Percentiles rank a stretch among this genome's conserved stretches.
Conservation (phyloP, 2,797 vertebrate genomes). For the Eupleurogrammus muticus region DNA sequence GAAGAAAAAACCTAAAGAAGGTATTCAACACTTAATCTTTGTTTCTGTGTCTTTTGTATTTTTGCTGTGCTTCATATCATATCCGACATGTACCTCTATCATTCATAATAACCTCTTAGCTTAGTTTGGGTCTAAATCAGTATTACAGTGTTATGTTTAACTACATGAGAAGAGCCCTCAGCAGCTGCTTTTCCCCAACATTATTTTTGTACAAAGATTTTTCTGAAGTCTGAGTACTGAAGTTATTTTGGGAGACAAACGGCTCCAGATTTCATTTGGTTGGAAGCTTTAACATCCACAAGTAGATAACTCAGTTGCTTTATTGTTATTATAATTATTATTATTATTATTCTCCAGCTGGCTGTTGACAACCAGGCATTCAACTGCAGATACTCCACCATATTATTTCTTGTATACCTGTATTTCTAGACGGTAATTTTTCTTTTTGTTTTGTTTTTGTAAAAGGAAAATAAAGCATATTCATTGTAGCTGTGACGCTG, state of each 20-base stretch:
- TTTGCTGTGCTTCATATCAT: slow-evolving; percentile 86
- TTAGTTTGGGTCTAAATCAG: slow-evolving; percentile 83
- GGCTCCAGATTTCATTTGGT: slow-evolving; percentile 83
- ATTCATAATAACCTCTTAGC: slow-evolving; percentile 80
- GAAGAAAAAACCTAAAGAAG: slow-evolving; percentile 41
- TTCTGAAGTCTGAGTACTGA: slow-evolving; percentile 17
- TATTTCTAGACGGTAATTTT: slow-evolving; percentile 95
- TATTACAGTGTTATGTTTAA: slow-evolving; percentile 77
- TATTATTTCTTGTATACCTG: slow-evolving; percentile 91
- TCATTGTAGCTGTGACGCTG: slow-evolving; percentile 87
- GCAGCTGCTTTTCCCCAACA: slow-evolving; percentile 69
- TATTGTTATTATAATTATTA: slow-evolving; percentile 28
- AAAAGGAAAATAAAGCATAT: slow-evolving; percentile 98
- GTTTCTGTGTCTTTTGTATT: slow-evolving; percentile 60
- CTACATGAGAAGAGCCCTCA: slow-evolving; percentile 74
- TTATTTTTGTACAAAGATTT: slow-evolving; percentile 1
- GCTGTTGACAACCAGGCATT: slow-evolving; percentile 92
- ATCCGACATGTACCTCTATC: slow-evolving; percentile 82
- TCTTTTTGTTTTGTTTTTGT: slow-evolving; percentile 81
- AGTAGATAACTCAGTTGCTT: slow-evolving; percentile 73
- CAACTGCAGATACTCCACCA: slow-evolving; percentile 87
- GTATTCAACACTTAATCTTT: slow-evolving; percentile 42
- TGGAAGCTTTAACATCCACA: slow-evolving; percentile 93
- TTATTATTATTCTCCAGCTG: slow-evolving; percentile 82
- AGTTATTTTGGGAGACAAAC: slow-evolving; percentile 35